Conservation (phyloP, 2,888 invertebrate species). For the Liodrosophila aerea region DNA sequence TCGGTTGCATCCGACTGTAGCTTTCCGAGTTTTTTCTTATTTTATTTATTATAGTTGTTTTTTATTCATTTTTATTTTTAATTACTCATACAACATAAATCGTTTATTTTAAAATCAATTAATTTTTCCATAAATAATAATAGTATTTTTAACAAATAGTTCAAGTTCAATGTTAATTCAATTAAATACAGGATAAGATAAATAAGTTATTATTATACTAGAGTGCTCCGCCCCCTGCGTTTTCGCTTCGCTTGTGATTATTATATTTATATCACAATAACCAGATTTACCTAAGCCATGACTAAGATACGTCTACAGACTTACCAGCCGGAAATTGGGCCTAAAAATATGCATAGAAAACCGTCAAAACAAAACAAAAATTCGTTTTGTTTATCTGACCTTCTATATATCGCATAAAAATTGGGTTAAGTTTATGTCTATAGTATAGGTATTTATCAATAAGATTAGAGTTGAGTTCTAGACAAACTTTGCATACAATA, state of each 20-base stretch:
- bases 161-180: not conserved
- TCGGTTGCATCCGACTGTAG: too few species aligned
- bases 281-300: too few species aligned
- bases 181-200: not conserved
- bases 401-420: not conserved
- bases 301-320: not conserved
- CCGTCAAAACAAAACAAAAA: constrained; percentile 1
- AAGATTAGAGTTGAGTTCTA: constrained; percentile 6
- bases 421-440: constrained; percentile 10
- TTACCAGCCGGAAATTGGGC: not conserved
- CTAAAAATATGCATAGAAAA: not conserved
- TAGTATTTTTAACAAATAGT: not conserved
- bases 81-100: not conserved
- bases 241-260: too few species aligned
- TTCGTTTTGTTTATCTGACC: too few species aligned
- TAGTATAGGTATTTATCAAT: constrained; percentile 8
- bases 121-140: too few species aligned
- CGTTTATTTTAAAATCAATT: too few species aligned
- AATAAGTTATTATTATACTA: too few species aligned
- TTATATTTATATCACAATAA: too few species aligned
- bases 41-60: too few species aligned
- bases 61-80: too few species aligned
- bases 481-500: not conserved
- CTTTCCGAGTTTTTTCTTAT: too few species aligned
- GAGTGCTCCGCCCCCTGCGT: too few species aligned